Evolutionary conservation across 2,113 vertebrate genomes (phyloP), one percentile per base, ranked within the genome.

Genomic region (Dolichallabes microphthalmus): DNA sequence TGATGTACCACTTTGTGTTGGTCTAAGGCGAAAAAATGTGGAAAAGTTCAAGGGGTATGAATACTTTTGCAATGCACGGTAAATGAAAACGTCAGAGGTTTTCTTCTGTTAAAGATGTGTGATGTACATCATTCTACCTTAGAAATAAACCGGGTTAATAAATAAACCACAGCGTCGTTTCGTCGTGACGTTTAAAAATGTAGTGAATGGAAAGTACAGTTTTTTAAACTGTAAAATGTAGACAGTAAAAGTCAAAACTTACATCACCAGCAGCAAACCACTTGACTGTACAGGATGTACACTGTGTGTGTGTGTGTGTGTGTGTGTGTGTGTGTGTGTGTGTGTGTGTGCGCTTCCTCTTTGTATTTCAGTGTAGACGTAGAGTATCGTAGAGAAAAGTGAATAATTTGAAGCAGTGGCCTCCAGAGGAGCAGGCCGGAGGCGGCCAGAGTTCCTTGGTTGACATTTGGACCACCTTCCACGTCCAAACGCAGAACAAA

Each of bases 381-480:
- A 39, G 32, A 39, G 22, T 13, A 25, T 57, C 4, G 22, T 27
- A 53, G 5, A 22, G 8, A 76, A 53, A n/a, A 78, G 27, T 69
- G 20, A 83, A 25, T 45, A 25, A 75, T 55, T 3, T 13, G 50
- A 76, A 13, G 53, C 76, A 66, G 53, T 30, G n/a, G 45, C 35
- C 27, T 82, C 32, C 88, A 78, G 83, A 90, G 91, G 73, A 58
- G 86, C 19, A 11, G 53, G 63, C 82, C 88, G 86, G 87, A 66
- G 53, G 68, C 39, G 39, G 69, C 69, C 39, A 73, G 69, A 73
- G 69, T 73, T 73, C 35, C 45, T 39, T 68, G n/a, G 39, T n/a
- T 84, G 82, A 88, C 53, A 87, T 90, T 91, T 86, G 78, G 90
- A 91, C 90, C 92, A 89, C 88, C 90, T 83, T 53, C 30, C 83